Conservation (phyloP, 2,888 invertebrate species). For the Paralinhomoeus sp. region DNA sequence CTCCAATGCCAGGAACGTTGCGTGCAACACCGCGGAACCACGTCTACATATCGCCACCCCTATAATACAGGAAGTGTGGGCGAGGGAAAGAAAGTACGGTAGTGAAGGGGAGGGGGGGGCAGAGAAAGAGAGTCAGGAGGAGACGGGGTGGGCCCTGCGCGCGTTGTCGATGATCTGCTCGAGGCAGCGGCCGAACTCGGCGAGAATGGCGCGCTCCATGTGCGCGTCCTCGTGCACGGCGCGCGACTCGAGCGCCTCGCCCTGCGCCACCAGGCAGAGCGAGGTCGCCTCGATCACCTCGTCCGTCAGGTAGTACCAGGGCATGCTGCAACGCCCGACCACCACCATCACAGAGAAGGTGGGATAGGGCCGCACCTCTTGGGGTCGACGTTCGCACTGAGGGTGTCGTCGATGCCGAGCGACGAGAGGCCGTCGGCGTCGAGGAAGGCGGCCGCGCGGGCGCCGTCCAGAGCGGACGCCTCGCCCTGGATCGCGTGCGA, state of each 20-base stretch:
- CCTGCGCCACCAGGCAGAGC: conserved; percentile 79
- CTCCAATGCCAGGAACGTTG: too few species aligned
- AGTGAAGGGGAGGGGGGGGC: too few species aligned
- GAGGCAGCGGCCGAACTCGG: conserved; percentile 81
- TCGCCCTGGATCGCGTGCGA: background rate
- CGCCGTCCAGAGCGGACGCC: background rate
- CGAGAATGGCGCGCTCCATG: conserved; percentile 51
- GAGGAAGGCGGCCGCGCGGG: background rate
- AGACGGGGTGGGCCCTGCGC: too few species aligned
- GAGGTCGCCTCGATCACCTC: conserved; percentile 89
- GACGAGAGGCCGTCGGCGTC: conserved; percentile 8
- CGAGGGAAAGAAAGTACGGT: too few species aligned
- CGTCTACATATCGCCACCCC: too few species aligned
- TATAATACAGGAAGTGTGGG: too few species aligned
- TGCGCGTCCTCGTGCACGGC: conserved; percentile 6
- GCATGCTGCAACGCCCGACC: conserved; percentile 44
- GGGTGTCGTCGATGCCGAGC: conserved; percentile 7
- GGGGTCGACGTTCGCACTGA: conserved; percentile 6
- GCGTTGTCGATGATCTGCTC: conserved; percentile 66
- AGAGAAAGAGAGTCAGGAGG: too few species aligned
- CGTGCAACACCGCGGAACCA: too few species aligned
- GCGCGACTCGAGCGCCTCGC: conserved; percentile 46
- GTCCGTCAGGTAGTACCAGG: conserved; percentile 70
- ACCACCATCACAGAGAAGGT: too few species aligned
- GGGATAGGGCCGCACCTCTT: conserved; percentile 7